These are phyloP conservation scores for Leptinotarsa juncta DNA, from an alignment of 2,888 invertebrate genomes.

Conservation along the genomic window DNA sequence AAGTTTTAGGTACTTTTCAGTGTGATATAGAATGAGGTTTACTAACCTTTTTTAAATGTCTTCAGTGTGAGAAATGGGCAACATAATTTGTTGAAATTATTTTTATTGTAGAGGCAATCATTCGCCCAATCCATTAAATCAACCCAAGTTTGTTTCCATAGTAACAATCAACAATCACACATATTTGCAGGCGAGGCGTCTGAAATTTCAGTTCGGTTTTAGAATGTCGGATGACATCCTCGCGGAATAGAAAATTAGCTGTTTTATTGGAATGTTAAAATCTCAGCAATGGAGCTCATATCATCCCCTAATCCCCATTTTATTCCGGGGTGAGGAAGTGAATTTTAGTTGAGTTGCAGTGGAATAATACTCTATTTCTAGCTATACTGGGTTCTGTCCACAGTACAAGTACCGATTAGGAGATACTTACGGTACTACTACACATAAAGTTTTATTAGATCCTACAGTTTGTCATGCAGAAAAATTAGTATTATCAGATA, in stretches of 20 bases:
- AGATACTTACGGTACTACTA: conserved; percentile 79
- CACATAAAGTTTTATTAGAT: conserved; percentile 80
- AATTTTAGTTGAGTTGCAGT: neutral
- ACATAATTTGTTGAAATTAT: too few species aligned
- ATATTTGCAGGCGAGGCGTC: neutral
- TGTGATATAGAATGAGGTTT: too few species aligned
- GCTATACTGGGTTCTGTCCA: conserved; percentile 83
- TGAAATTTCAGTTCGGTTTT: too few species aligned
- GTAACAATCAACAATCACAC: neutral
- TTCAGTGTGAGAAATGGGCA: too few species aligned
- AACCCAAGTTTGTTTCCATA: conserved; percentile 1
- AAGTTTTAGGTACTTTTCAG: too few species aligned
- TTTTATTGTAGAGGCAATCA: too few species aligned
- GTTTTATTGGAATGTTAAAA: conserved; percentile 28
- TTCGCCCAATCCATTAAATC: neutral
- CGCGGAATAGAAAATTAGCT: conserved; percentile 18
- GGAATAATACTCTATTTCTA: conserved; percentile 56
- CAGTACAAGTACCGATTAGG: conserved; percentile 80
- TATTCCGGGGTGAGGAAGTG: conserved; percentile 75
- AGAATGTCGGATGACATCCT: neutral
- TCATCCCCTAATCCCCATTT: conserved; percentile 78
- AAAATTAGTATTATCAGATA: conserved; percentile 75
- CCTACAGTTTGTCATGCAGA: conserved; percentile 80
- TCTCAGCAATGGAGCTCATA: conserved; percentile 67
- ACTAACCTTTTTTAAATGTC: too few species aligned